Evolutionary conservation across 2,888 invertebrate species (phyloP), one percentile per base, ranked within the genome.

Genomic region (Thalpophila matura): DNA sequence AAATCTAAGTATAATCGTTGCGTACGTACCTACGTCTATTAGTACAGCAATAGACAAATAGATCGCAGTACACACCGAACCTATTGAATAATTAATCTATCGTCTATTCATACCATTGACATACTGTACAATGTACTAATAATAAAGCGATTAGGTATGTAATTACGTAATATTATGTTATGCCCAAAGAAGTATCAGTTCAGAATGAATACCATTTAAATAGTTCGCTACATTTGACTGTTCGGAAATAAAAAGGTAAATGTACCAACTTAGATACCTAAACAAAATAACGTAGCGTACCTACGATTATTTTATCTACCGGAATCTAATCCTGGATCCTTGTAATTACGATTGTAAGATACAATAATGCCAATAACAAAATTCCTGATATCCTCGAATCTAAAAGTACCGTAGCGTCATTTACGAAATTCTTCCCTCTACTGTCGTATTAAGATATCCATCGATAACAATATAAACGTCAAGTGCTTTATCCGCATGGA

Each of bases 401-500:
- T n/a, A 59, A 61, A 50, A 45, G 18, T 5, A 12, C 37, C 14
- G 26, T 18, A 51, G 7, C 33, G 3, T 33, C 31, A 22, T 61
- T 50, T 51, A 40, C 46, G 22, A 40, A 51, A 69, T 53, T 37
- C 46, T 33, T 51, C 9, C 38, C 68, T 66, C 66, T 77, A 75
- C 74, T 63, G 81, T 78, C 76, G 82, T 63, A 47, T 71, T 68
- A 69, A 66, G 68, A 60, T 67, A 59, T 61, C 45, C 83, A 82
- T 83, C 83, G 79, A 85, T 85, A 86, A 84, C 86, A 87, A 89
- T 86, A 89, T 89, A 85, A 88, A 85, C 79, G 86, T 85, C 79
- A 85, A 88, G 85, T 85, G 85, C 87, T 89, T 88, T 87, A 89
- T 87, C 86, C 84, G 81, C 78, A 79, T 69, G 71, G 76, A 70